Conservation (phyloP, 2,113 vertebrate genomes). For the Prietella phreatophila region DNA sequence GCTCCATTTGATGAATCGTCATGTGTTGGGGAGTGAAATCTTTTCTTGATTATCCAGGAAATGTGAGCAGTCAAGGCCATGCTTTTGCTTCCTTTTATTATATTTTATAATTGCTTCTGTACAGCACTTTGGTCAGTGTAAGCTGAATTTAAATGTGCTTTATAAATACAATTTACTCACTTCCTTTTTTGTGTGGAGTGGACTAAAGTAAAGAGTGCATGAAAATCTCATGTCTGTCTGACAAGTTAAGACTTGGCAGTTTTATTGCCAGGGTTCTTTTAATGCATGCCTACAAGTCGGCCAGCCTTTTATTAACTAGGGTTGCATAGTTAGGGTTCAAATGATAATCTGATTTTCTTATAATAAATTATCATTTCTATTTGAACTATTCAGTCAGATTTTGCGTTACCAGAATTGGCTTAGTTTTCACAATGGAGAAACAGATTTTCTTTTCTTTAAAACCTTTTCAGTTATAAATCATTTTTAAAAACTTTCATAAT, state of each 20-base stretch:
- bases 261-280: background rate
- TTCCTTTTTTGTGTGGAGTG: background rate
- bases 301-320: background rate
- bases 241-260: background rate
- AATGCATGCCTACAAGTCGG: background rate
- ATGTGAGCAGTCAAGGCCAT: background rate
- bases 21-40: conserved; percentile 52
- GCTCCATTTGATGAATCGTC: conserved; percentile 57
- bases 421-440: too few species aligned
- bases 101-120: too few species aligned
- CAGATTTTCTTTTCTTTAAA: too few species aligned
- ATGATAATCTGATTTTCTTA: background rate
- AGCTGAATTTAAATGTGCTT: too few species aligned
- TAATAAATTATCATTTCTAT: too few species aligned
- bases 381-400: background rate
- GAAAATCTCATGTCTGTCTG: background rate
- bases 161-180: too few species aligned
- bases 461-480: too few species aligned
- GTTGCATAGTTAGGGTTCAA: background rate
- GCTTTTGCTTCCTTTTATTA: background rate
- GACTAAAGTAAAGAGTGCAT: background rate
- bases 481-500: background rate
- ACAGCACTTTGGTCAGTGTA: too few species aligned
- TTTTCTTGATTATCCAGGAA: conserved; percentile 22
- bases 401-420: background rate